Conservation (phyloP, 1,140 invertebrate genomes). For the Asobara japonica region DNA sequence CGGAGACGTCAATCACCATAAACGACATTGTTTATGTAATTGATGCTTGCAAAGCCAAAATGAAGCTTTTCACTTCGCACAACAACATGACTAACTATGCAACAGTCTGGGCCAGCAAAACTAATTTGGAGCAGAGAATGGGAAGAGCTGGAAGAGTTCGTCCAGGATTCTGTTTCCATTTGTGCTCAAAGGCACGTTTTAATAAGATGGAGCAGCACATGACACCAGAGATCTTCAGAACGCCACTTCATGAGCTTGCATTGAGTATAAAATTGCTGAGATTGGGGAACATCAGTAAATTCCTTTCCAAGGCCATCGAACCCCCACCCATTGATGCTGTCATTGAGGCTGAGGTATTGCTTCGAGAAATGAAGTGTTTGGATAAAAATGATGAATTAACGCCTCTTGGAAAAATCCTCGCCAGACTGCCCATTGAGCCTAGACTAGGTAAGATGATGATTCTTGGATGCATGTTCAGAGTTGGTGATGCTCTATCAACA, state of each 20-base stretch:
- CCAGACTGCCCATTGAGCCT: constrained; percentile 91
- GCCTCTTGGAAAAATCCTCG: constrained; percentile 90
- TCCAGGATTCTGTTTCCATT: constrained; percentile 89
- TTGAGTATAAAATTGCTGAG: constrained; percentile 87
- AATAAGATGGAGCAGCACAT: constrained; percentile 87
- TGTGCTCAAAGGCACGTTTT: constrained; percentile 81
- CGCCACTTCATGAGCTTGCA: constrained; percentile 90
- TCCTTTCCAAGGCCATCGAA: constrained; percentile 92
- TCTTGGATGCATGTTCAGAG: constrained; percentile 84
- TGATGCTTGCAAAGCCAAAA: constrained; percentile 94
- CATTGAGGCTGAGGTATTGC: constrained; percentile 85
- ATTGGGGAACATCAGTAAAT: constrained; percentile 89
- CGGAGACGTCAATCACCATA: constrained; percentile 95
- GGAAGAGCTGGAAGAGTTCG: constrained; percentile 91
- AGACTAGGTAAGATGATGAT: constrained; percentile 96
- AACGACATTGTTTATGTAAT: constrained; percentile 97
- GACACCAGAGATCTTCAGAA: constrained; percentile 96
- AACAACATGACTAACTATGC: constrained; percentile 97
- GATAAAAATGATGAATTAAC: constrained; percentile 87
- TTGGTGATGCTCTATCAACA: constrained; percentile 88
- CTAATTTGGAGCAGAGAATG: constrained; percentile 90
- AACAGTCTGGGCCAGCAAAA: constrained; percentile 91
- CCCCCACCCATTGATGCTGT: constrained; percentile 94
- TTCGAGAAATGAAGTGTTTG: constrained; percentile 87
- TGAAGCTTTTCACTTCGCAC: constrained; percentile 94